Base-by-base conservation (phyloP, 2,888 invertebrate species). In the Andrena bucephala region DNA sequence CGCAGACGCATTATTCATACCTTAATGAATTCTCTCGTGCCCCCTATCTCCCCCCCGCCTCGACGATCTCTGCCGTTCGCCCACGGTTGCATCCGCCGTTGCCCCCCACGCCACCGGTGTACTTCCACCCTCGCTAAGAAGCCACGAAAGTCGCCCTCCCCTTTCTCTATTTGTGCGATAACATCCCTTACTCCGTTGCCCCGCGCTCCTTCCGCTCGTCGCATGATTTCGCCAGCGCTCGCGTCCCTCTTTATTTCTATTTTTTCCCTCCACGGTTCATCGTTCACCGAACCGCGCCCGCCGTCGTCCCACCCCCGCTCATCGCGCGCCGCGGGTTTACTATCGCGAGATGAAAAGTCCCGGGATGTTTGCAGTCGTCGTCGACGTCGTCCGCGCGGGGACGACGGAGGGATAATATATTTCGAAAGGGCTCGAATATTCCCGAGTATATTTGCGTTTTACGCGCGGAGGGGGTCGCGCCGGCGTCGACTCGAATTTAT, bases 1-100 rank as follows among this genome's bases (percentile, higher is more conserved):
- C 93, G 93, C 92, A 93, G 93, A 93, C 93, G 93, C 92, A 92
- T 93, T 93, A 93, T 92, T 93, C 93, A 93, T 93, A 93, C 91
- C 93, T 92, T 93, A 92, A 93, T 92, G 92, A 93, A 93, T 93
- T 93, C 92, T 90, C 91, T 91, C 90, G 89, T 86, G 88, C 87
- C 84, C 86, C 89, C 27, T 42, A 42, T 13, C 54, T 33, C 67
- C n/a, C 62, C 62, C 60, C 16, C 54, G 60, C 62, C 73, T 60
- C 52, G 60, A 50, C 81, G 72, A 63, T 66, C 77, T 60, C 29
- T 66, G 33, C 29, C 65, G 42, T n/a, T 70, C 82, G 72, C 57
- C 27, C 59, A 52, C 59, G 59, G 24, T 29, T 29, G 7, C 73
- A 33, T 50, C 36, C 57, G 31, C 48, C 24, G 50, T 48, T 20